Percentiles rank a stretch among this genome's conserved stretches.
Evolutionary conservation across 2,888 invertebrate species (phyloP).

Genomic region (Podotricha telesiphe): DNA sequence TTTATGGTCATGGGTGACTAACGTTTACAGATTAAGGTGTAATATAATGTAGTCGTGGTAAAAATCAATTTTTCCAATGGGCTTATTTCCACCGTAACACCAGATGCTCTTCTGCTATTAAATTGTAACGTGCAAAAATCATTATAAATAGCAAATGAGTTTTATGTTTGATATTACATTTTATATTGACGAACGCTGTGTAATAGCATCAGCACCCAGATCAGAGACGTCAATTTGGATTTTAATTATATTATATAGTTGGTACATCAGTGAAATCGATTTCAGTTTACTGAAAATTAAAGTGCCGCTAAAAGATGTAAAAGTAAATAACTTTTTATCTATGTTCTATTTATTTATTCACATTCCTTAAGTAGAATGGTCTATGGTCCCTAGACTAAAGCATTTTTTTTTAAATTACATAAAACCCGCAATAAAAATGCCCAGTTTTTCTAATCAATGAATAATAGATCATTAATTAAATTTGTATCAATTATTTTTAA

Average conservation of each 20-base stretch:
- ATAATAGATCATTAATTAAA: too few species aligned
- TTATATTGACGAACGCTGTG: neutral
- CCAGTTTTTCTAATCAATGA: too few species aligned
- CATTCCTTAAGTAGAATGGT: too few species aligned
- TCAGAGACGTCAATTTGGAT: neutral
- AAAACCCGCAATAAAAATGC: too few species aligned
- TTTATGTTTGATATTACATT: constrained; percentile 3
- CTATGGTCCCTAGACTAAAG: too few species aligned
- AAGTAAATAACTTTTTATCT: too few species aligned
- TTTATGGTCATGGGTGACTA: constrained; percentile 8
- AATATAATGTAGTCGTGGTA: neutral
- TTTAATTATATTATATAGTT: neutral
- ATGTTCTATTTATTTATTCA: too few species aligned
- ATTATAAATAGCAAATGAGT: neutral
- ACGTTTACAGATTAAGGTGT: constrained; percentile 14
- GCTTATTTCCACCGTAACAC: neutral
- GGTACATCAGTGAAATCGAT: too few species aligned
- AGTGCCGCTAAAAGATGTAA: too few species aligned
- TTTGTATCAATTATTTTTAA: too few species aligned
- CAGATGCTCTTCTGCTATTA: constrained; percentile 1
- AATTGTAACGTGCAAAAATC: neutral
- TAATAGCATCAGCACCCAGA: neutral
- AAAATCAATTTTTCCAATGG: neutral
- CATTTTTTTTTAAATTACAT: too few species aligned
- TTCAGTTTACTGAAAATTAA: too few species aligned